A percentile compares a stretch with the other conserved stretches of the same genome.
These are phyloP conservation scores for Solenopsis fugax DNA, from an alignment of 1,140 invertebrate genomes.

Conservation along the genomic window DNA sequence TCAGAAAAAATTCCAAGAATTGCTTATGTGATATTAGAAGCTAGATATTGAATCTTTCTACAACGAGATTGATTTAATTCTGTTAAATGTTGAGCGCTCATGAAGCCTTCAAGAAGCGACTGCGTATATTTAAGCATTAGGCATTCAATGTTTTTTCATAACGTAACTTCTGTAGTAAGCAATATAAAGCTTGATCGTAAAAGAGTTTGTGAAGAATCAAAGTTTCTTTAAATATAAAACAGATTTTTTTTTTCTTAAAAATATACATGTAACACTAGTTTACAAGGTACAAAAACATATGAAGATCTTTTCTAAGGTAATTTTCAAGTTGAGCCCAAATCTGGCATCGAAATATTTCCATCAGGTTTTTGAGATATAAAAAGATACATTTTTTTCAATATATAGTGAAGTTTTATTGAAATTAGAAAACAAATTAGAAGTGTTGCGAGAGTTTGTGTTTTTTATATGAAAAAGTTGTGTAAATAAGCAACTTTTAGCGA, in stretches of 20 bases:
- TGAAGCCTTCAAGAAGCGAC: slow-evolving; percentile 1
- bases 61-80: slow-evolving; percentile 3
- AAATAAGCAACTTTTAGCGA: too few relatives aligned
- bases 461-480: too few relatives aligned
- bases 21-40: slow-evolving; percentile 12
- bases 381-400: too few relatives aligned
- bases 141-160: slow-evolving; percentile 71
- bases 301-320: too few relatives aligned
- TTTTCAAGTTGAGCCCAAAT: too few relatives aligned
- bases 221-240: neutral
- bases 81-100: slow-evolving; percentile 13
- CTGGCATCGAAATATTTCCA: too few relatives aligned
- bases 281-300: too few relatives aligned
- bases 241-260: neutral
- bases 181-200: neutral
- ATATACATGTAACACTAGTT: too few relatives aligned
- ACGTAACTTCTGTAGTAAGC: neutral
- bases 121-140: slow-evolving; percentile 43
- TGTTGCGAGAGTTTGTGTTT: too few relatives aligned
- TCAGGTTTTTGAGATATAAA: too few relatives aligned
- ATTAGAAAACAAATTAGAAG: too few relatives aligned
- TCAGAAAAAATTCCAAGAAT: slow-evolving; percentile 48
- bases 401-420: too few relatives aligned
- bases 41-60: slow-evolving; percentile 20
- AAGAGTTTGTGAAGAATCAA: neutral